Evolutionary conservation across 2,797 vertebrate species (phyloP).

Genomic region (Cheirogaleus major): DNA sequence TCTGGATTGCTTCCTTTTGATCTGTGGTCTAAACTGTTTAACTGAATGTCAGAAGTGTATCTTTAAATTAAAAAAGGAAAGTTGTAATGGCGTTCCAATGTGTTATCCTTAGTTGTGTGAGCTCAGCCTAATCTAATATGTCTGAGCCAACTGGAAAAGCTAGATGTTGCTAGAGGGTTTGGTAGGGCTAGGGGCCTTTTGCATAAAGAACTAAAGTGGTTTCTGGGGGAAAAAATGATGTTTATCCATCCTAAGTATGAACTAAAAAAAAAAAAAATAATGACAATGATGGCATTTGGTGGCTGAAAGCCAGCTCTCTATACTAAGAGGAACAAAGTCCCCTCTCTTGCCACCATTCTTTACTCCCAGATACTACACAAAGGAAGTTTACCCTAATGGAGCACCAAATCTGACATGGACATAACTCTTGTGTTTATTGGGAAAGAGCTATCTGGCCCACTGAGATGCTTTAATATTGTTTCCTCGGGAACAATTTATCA

Average conservation of each 20-base stretch:
- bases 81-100: background rate
- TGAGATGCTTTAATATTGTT: background rate
- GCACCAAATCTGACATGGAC: background rate
- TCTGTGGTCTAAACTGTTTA: background rate
- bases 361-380: background rate
- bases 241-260: background rate
- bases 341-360: background rate
- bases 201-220: background rate
- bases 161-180: background rate
- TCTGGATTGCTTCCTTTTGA: background rate
- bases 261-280: background rate
- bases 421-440: background rate
- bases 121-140: background rate
- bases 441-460: background rate
- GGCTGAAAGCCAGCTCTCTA: background rate
- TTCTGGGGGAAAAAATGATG: background rate
- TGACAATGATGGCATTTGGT: too few species aligned
- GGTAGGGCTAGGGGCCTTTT: background rate
- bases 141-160: background rate
- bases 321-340: background rate
- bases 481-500: background rate
- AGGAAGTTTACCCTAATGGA: background rate
- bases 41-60: background rate
- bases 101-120: background rate
- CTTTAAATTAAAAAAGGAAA: background rate